A percentile compares a stretch with the other conserved stretches of the same genome.
Conservation (phyloP, 2,113 vertebrate species). For the Calyptommatus sinebrachiatus region DNA sequence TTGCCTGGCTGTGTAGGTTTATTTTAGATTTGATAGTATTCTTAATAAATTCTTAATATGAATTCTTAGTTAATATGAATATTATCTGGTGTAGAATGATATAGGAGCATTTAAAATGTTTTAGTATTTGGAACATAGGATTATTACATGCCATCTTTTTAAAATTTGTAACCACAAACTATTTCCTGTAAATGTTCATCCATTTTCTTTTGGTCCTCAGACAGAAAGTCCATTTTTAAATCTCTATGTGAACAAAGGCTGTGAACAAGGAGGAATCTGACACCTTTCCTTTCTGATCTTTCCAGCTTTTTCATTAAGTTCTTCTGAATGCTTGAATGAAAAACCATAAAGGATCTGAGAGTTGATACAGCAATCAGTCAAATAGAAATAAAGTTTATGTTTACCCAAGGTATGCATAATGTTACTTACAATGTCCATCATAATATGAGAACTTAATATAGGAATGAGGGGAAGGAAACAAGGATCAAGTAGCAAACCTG, state of each 20-base stretch:
- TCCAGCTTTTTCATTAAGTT: conserved; percentile 42
- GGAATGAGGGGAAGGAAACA: not conserved
- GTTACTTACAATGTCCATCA: conserved; percentile 46
- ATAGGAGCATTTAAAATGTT: no score
- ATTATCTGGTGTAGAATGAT: no score
- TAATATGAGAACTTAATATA: conserved; percentile 23
- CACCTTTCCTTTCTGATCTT: conserved; percentile 38
- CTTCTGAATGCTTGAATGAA: conserved; percentile 60
- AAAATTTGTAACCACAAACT: conserved; percentile 30
- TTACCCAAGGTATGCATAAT: conserved; percentile 58
- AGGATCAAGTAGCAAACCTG: conserved; percentile 41
- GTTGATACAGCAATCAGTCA: conserved; percentile 47
- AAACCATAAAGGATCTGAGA: conserved; percentile 47
- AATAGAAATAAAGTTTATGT: conserved; percentile 51
- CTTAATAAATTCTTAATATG: no score
- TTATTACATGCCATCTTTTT: conserved; percentile 43
- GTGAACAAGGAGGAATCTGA: conserved; percentile 48
- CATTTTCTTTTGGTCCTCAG: conserved; percentile 32
- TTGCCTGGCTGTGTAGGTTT: no score
- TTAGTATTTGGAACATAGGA: not conserved
- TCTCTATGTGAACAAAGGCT: conserved; percentile 46
- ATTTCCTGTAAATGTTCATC: not conserved
- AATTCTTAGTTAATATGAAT: no score
- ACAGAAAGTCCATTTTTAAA: conserved; percentile 49
- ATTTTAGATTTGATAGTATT: no score